These are phyloP conservation scores for Ibidorhyncha struthersii DNA, from an alignment of 2,113 vertebrate genomes.

Conservation along the genomic window DNA sequence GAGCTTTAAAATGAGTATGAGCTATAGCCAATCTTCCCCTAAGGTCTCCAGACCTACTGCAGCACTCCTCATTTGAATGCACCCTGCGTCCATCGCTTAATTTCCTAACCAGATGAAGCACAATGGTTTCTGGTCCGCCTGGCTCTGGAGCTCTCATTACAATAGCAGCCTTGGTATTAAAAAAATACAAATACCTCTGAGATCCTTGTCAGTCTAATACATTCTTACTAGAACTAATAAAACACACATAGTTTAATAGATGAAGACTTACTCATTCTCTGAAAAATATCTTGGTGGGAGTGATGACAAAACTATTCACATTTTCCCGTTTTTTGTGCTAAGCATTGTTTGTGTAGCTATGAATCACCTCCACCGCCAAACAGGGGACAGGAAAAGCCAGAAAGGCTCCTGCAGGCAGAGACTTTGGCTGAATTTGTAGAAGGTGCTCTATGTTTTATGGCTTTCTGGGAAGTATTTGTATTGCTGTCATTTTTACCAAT, in stretches of 20 bases:
- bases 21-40: not conserved
- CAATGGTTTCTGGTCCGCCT: not conserved
- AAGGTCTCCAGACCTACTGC: not conserved
- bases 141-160: not conserved
- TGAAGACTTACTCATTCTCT: conserved; percentile 12
- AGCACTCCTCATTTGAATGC: not conserved
- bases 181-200: conserved; percentile 40
- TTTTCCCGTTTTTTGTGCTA: not conserved
- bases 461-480: not conserved
- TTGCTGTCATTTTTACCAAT: not conserved
- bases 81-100: not conserved
- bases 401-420: not conserved
- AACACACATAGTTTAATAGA: not conserved
- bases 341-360: not conserved
- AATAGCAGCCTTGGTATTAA: conserved; percentile 5
- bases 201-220: conserved; percentile 30
- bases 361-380: not conserved
- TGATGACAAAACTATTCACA: not conserved
- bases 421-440: not conserved
- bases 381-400: not conserved
- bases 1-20: not conserved
- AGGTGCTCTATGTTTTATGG: not conserved
- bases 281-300: conserved; percentile 9
- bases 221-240: conserved; percentile 43
- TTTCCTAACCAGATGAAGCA: conserved; percentile 48